These are phyloP conservation scores for Barbus barbus DNA, from an alignment of 2,113 vertebrate genomes.

Conservation along the genomic window DNA sequence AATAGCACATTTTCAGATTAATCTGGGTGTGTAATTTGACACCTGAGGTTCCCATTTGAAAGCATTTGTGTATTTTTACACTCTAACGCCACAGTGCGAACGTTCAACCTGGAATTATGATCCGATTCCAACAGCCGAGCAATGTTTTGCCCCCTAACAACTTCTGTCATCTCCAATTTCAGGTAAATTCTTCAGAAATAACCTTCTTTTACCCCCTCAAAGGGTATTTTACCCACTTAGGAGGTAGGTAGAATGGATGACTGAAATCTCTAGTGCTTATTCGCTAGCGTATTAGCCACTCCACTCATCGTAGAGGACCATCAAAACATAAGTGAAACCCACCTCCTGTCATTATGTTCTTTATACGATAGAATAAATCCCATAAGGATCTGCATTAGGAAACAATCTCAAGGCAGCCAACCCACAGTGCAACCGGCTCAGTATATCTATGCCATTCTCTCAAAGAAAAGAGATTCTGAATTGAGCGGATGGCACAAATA, in stretches of 20 bases:
- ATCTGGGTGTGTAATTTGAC: slow-evolving; percentile 16
- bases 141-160: slow-evolving; percentile 39
- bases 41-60: not conserved
- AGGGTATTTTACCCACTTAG: slow-evolving; percentile 38
- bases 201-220: not conserved
- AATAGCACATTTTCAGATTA: not conserved
- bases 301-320: slow-evolving; percentile 19
- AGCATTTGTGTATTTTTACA: not conserved
- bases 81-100: not conserved
- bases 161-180: slow-evolving; percentile 49
- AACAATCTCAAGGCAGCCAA: slow-evolving; percentile 1
- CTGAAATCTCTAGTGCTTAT: slow-evolving; percentile 35
- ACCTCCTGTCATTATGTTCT: slow-evolving; percentile 35
- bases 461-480: slow-evolving; percentile 35
- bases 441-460: slow-evolving; percentile 50
- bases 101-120: not conserved
- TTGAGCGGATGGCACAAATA: slow-evolving; percentile 57
- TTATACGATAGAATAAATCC: slow-evolving; percentile 49
- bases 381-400: slow-evolving; percentile 30
- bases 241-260: slow-evolving; percentile 24
- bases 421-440: slow-evolving; percentile 33
- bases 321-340: slow-evolving; percentile 39
- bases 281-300: slow-evolving; percentile 37
- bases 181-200: slow-evolving; percentile 32
- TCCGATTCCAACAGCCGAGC: not conserved